These are phyloP conservation scores for Acanthacorydalis orientalis DNA, from an alignment of 2,888 invertebrate genomes.

Conservation along the genomic window DNA sequence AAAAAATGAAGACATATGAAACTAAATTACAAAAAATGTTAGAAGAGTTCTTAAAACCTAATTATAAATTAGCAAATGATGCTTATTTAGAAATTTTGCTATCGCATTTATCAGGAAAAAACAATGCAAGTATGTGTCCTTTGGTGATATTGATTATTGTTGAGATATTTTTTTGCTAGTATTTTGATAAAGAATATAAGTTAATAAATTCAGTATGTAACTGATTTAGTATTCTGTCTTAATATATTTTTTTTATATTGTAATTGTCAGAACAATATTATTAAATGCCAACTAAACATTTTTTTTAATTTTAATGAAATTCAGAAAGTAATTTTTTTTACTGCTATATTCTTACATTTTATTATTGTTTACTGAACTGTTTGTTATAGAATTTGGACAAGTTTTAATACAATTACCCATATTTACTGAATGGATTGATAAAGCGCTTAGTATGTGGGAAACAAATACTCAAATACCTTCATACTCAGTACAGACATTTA, in stretches of 20 bases:
- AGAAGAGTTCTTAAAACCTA: conserved; percentile 35
- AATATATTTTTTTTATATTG: conserved; percentile 3
- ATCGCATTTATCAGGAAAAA: conserved; percentile 36
- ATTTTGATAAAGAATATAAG: neutral
- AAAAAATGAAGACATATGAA: conserved; percentile 19
- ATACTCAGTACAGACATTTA: conserved; percentile 37
- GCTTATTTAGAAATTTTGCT: conserved; percentile 47
- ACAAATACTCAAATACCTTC: conserved; percentile 22
- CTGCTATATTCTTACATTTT: neutral
- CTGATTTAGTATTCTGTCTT: neutral
- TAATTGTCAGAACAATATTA: neutral
- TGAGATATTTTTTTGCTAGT: neutral
- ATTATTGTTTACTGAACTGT: neutral
- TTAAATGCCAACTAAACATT: neutral
- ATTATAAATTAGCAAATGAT: conserved; percentile 40
- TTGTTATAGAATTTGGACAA: conserved; percentile 20
- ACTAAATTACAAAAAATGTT: conserved; percentile 39
- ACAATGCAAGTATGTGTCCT: conserved; percentile 28
- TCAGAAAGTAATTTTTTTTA: neutral
- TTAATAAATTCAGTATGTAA: neutral
- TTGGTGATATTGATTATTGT: neutral
- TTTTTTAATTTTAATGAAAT: neutral
- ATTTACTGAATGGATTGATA: conserved; percentile 28
- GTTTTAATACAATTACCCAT: conserved; percentile 21
- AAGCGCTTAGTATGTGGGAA: conserved; percentile 24